These are phyloP conservation scores for Notocelia uddmanniana DNA, from an alignment of 2,888 invertebrate species.

Conservation along the genomic window DNA sequence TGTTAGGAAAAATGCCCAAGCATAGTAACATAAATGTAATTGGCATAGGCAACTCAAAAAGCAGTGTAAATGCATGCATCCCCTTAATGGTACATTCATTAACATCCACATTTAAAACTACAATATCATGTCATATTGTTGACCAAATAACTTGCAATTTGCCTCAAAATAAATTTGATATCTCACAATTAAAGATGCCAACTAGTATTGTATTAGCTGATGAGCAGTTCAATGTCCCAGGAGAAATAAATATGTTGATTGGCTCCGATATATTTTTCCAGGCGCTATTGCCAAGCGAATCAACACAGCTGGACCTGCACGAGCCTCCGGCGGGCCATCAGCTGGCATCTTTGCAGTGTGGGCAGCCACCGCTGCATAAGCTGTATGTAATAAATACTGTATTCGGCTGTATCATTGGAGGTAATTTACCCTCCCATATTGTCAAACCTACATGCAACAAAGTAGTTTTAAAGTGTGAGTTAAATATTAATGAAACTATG, in stretches of 20 bases:
- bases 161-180: conserved; percentile 46
- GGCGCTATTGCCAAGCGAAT: conserved; percentile 42
- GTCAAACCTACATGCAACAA: no score
- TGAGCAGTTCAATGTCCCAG: conserved; percentile 36
- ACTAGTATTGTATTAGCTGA: conserved; percentile 42
- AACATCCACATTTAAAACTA: conserved; percentile 2
- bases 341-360: no score
- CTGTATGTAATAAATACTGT: no score
- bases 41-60: conserved; percentile 13
- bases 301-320: no score
- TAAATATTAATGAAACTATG: no score
- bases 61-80: conserved; percentile 29
- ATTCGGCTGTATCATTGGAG: no score
- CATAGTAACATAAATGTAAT: no score
- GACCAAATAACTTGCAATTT: conserved; percentile 48
- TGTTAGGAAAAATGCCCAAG: conserved; percentile 29
- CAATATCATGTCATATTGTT: conserved; percentile 41
- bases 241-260: conserved; percentile 45
- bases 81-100: conserved; percentile 45
- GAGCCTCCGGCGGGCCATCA: no score
- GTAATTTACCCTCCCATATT: no score
- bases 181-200: conserved; percentile 37
- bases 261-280: conserved; percentile 49
- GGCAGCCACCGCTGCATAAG: conserved; percentile 2
- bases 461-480: no score